phyloP scores from a whole-genome alignment of 1,140 invertebrate genomes.

The Drosophila murphyi region DNA sequence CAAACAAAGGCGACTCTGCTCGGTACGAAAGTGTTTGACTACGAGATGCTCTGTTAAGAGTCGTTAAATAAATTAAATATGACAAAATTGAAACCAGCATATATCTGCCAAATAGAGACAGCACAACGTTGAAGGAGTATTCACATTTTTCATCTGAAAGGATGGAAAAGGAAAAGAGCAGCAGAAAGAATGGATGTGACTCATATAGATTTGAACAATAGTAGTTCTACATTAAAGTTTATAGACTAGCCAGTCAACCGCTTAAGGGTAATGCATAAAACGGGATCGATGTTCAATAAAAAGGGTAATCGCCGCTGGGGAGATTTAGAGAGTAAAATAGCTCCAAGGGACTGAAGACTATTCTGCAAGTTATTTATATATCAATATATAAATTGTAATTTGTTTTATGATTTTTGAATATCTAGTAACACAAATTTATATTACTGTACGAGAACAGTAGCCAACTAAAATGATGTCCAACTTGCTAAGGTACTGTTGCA shows the following conservation, averaged over 20 bases:
- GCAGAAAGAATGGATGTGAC: background rate
- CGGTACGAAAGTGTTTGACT: background rate
- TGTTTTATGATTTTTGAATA: background rate
- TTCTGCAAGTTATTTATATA: too few relatives aligned
- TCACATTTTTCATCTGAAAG: too few relatives aligned
- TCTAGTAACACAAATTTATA: background rate
- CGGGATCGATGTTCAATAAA: too few relatives aligned
- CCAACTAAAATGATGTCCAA: background rate
- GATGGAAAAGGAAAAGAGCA: background rate
- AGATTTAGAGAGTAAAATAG: too few relatives aligned
- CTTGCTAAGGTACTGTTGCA: constrained; percentile 1
- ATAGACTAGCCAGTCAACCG: background rate
- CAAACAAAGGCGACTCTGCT: constrained; percentile 30
- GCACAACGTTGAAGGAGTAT: too few relatives aligned
- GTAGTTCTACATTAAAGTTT: background rate
- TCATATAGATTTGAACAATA: too few relatives aligned
- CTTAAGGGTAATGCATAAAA: too few relatives aligned
- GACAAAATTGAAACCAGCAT: too few relatives aligned
- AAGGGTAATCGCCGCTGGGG: too few relatives aligned
- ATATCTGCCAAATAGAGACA: too few relatives aligned
- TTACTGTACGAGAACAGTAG: background rate
- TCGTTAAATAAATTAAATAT: background rate
- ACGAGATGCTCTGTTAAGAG: constrained; percentile 12
- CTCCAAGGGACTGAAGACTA: too few relatives aligned
- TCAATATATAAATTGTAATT: too few relatives aligned